Evolutionary conservation across 2,797 vertebrate species (phyloP).

Genomic region (Scarus forsteni): DNA sequence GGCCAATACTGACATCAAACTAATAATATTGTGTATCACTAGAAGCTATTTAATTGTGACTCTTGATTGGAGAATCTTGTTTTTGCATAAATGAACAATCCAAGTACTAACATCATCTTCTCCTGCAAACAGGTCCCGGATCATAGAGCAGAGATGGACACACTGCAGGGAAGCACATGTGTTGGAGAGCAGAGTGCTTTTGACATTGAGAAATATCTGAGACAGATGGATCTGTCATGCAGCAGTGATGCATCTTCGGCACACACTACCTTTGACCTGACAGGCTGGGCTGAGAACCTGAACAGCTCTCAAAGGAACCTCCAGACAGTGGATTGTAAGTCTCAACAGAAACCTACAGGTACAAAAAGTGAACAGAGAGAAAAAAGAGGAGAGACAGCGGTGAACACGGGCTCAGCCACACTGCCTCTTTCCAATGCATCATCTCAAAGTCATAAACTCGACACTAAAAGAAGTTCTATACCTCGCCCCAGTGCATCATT

Average conservation of each 20-base stretch:
- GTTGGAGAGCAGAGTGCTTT: conserved; percentile 79
- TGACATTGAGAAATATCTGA: conserved; percentile 94
- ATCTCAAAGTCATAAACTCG: conserved; percentile 26
- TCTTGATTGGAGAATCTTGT: neutral
- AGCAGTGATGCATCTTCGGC: conserved; percentile 73
- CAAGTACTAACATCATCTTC: neutral
- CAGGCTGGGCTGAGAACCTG: conserved; percentile 63
- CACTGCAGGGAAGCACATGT: conserved; percentile 76
- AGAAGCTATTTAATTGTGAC: neutral
- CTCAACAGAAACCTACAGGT: neutral
- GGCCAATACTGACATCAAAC: too few species aligned
- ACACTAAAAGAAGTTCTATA: conserved; percentile 65
- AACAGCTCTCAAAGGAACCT: conserved; percentile 52
- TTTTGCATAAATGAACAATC: neutral
- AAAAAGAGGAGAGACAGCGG: neutral
- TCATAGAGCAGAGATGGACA: conserved; percentile 52
- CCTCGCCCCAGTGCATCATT: conserved; percentile 49
- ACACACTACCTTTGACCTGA: conserved; percentile 79
- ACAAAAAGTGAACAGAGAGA: conserved; percentile 22
- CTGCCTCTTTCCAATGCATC: neutral
- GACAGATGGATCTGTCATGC: conserved; percentile 80
- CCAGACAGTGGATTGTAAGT: conserved; percentile 6
- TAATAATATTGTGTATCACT: too few species aligned
- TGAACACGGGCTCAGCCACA: conserved; percentile 12
- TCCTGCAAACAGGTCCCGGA: conserved; percentile 34